A percentile compares a stretch with the other conserved stretches of the same genome.
Conservation (phyloP, 1,140 invertebrate species). For the Plodia interpunctella region DNA sequence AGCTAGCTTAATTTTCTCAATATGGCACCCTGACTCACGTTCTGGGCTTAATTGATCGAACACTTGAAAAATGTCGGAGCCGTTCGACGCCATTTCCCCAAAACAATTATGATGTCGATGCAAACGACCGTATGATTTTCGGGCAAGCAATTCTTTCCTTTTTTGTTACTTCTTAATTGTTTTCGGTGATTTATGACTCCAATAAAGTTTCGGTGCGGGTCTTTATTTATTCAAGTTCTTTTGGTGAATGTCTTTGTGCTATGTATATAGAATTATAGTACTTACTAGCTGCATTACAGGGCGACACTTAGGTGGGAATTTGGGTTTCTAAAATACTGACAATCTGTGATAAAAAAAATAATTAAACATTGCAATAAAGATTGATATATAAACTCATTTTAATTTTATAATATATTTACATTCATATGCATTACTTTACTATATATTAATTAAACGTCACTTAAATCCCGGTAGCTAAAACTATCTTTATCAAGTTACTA, state of each 20-base stretch:
- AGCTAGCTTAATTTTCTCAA: neutral
- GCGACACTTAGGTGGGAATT: too few species aligned
- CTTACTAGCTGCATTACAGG: too few species aligned
- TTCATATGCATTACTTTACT: neutral
- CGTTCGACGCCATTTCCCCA: conserved; percentile 9
- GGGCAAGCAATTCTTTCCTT: neutral
- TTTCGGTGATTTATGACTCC: neutral
- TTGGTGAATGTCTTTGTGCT: neutral
- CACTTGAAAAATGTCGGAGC: conserved; percentile 8
- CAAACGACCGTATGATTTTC: conserved; percentile 5
- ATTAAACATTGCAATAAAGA: neutral
- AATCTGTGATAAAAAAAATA: neutral
- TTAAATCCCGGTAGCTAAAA: neutral
- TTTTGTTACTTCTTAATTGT: neutral
- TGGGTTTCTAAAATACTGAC: too few species aligned
- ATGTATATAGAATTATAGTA: too few species aligned
- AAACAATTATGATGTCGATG: conserved; percentile 14
- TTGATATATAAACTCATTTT: neutral
- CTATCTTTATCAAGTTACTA: conserved; percentile 4
- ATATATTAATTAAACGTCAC: neutral
- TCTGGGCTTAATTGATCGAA: neutral
- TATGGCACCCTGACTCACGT: conserved; percentile 3
- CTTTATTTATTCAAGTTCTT: neutral
- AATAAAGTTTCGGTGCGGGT: neutral
- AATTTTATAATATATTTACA: neutral